phyloP scores from a whole-genome alignment of 2,797 vertebrate genomes.

The Xenops minutus region DNA sequence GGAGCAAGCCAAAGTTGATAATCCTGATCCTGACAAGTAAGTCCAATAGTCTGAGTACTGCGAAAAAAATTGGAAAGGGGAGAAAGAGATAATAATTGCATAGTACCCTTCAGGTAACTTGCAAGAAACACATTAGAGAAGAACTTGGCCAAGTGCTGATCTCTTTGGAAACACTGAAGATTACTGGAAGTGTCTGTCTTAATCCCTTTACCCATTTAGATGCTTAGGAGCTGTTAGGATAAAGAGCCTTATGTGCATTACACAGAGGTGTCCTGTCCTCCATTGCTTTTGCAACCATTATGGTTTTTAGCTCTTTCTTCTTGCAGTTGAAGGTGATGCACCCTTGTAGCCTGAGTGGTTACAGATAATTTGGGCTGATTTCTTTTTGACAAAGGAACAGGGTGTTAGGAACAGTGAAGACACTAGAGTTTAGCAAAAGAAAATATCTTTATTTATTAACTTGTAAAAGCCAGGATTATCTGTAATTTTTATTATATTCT shows the following conservation, averaged over 20 bases:
- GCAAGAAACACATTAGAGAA: background rate
- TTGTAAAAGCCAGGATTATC: background rate
- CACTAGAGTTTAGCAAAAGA: background rate
- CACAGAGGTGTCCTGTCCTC: background rate
- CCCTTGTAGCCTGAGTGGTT: background rate
- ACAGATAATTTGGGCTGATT: background rate
- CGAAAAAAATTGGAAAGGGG: background rate
- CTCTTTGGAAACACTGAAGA: background rate
- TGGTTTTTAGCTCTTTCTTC: background rate
- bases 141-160: background rate
- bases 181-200: background rate
- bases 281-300: background rate
- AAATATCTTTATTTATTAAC: background rate
- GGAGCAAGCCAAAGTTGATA: slow-evolving; percentile 99
- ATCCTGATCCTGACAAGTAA: slow-evolving; percentile 96
- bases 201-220: background rate
- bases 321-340: background rate
- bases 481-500: background rate
- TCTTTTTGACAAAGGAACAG: background rate
- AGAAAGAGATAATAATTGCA: background rate
- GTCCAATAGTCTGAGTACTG: slow-evolving; percentile 28
- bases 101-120: background rate
- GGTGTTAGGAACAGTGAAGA: background rate
- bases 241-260: background rate
- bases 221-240: background rate